Conservation (phyloP, 2,113 vertebrate species). For the Marmota monax region DNA sequence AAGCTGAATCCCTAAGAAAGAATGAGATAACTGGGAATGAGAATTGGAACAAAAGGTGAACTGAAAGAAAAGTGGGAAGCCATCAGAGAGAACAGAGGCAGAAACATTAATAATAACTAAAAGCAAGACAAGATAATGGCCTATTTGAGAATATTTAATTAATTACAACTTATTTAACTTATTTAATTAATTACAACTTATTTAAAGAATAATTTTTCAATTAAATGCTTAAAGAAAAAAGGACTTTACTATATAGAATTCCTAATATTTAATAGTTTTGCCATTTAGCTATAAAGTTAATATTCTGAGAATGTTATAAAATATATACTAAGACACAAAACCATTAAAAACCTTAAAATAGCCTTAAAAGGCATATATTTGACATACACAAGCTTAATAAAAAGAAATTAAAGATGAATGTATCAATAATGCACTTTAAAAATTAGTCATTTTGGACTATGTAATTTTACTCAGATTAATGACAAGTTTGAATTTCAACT, state of each 20-base stretch:
- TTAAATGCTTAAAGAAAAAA: constrained; percentile 49
- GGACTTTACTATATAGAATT: constrained; percentile 19
- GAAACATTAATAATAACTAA: neutral
- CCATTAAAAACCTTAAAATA: constrained; percentile 49
- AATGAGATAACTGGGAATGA: neutral
- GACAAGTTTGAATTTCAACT: neutral
- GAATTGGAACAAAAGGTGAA: neutral
- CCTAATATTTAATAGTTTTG: constrained; percentile 12
- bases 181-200: neutral
- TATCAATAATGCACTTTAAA: constrained; percentile 40
- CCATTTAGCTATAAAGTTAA: constrained; percentile 56
- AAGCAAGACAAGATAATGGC: neutral
- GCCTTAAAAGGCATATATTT: constrained; percentile 34
- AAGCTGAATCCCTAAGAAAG: neutral
- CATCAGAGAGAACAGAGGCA: neutral
- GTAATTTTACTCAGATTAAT: constrained; percentile 59
- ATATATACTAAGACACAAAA: constrained; percentile 48
- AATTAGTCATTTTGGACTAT: constrained; percentile 12
- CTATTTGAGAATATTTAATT: neutral
- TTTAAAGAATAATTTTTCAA: constrained; percentile 32
- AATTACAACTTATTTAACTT: neutral
- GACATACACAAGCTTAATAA: neutral
- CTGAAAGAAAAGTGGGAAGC: neutral
- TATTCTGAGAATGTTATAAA: constrained; percentile 24
- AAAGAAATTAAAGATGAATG: constrained; percentile 62